Evolutionary conservation across 2,113 vertebrate genomes (phyloP).

Genomic region (Acinonyx jubatus): DNA sequence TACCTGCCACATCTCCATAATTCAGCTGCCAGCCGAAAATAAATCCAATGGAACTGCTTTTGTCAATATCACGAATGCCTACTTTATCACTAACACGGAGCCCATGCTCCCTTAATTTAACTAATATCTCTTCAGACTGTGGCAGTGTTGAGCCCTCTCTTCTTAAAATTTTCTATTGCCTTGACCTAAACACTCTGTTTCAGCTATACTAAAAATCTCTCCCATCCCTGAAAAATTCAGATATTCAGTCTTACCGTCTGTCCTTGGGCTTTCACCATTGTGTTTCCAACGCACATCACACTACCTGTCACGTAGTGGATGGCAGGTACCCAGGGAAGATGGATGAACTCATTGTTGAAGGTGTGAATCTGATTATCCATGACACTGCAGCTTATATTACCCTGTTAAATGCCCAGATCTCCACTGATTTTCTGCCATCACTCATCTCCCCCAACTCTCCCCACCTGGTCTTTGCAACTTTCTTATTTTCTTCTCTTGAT

Average conservation of each 20-base stretch:
- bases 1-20: neutral
- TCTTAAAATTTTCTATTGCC: conserved; percentile 10
- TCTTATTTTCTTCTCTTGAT: conserved; percentile 43
- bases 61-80: neutral
- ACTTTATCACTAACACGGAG: neutral
- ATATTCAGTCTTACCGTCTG: neutral
- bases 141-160: neutral
- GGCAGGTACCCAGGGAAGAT: conserved; percentile 47
- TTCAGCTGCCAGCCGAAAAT: conserved; percentile 27
- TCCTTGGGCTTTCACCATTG: neutral
- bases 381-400: conserved; percentile 38
- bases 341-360: conserved; percentile 51
- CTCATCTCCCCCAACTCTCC: neutral
- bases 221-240: neutral
- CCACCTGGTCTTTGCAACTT: neutral
- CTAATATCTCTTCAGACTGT: conserved; percentile 13
- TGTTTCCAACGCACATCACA: conserved; percentile 13
- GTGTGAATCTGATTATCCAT: conserved; percentile 54
- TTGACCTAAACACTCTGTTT: conserved; percentile 41
- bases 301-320: conserved; percentile 14
- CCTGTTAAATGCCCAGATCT: conserved; percentile 7
- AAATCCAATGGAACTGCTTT: conserved; percentile 19
- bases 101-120: conserved; percentile 22
- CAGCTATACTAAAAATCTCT: conserved; percentile 5
- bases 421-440: conserved; percentile 28